These are phyloP conservation scores for Bombus terrestris DNA, from an alignment of 1,140 invertebrate species.

Conservation along the genomic window DNA sequence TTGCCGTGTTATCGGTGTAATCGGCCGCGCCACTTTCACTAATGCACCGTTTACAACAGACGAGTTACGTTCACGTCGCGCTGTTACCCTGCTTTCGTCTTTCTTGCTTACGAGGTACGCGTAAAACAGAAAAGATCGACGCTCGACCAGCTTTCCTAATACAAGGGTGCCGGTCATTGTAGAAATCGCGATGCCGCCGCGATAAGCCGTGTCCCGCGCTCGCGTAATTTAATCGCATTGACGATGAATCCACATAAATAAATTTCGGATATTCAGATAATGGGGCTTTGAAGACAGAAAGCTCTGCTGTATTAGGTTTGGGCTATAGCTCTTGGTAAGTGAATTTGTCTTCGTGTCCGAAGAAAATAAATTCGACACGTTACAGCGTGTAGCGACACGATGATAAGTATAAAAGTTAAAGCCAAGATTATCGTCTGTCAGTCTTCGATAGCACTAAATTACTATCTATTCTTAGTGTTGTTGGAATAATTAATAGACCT, in stretches of 20 bases:
- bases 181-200: slow-evolving; percentile 32
- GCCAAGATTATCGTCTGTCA: neutral
- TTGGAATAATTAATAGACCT: slow-evolving; percentile 24
- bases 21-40: slow-evolving; percentile 68
- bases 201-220: slow-evolving; percentile 1
- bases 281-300: too few relatives aligned
- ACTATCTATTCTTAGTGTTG: neutral
- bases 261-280: neutral
- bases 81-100: slow-evolving; percentile 47
- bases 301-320: too few relatives aligned
- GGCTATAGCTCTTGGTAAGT: neutral
- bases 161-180: slow-evolving; percentile 23
- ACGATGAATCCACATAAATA: slow-evolving; percentile 2
- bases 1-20: slow-evolving; percentile 61
- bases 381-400: neutral
- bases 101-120: neutral
- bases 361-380: neutral
- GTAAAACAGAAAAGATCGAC: slow-evolving; percentile 15
- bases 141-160: slow-evolving; percentile 27
- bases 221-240: neutral
- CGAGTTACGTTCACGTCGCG: slow-evolving; percentile 62
- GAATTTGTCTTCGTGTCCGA: neutral
- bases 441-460: neutral
- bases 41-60: slow-evolving; percentile 67
- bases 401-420: neutral